Evolutionary conservation across 2,797 vertebrate species (phyloP), one percentile per base, ranked within the genome.

Genomic region (Lithobates sylvaticus): DNA sequence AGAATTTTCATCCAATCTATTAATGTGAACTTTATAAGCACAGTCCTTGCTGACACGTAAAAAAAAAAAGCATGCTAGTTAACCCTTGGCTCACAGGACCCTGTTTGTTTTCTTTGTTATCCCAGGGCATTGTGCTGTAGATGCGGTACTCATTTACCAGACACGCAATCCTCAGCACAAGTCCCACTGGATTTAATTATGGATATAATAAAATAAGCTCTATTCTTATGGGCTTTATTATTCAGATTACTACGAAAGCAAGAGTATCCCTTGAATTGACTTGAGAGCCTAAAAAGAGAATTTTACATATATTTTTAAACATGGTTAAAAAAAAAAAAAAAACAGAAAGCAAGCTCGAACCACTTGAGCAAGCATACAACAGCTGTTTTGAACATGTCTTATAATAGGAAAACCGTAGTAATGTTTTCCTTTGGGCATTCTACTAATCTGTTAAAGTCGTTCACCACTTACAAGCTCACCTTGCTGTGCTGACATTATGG

Each of bases 361-460:
- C 84, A 74, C 71, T 85, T 85, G 71, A 71, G 77, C 39, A 75
- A 74, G 76, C 58, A 42, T 75, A 75, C 29, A 80, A 76, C 83
- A 78, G 83, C 83, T 84, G 83, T 68, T 84, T 78, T 78, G 76
- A 78, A 78, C 83, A 84, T 84, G 76, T 12, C 50, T 84, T 78
- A 84, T 83, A 84, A 84, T 78, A 84, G 47, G 64, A 34, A 71
- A n/a, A 44, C 65, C 83, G 50, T 77, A 84, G 77, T 84, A 84
- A 27, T n/a, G 73, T 84, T 70, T 84, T 84, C 82, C 73, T 77
- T 77, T 65, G 82, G 74, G 82, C 32, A 58, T 76, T 77, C 61
- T 61, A 29, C 82, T 84, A 84, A 84, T 68, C 65, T 84, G 82
- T 76, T 84, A 61, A 83, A 83, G 74, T 54, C 76, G 77, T 70